Conservation (phyloP, 2,797 vertebrate genomes). For the Vireo griseus region DNA sequence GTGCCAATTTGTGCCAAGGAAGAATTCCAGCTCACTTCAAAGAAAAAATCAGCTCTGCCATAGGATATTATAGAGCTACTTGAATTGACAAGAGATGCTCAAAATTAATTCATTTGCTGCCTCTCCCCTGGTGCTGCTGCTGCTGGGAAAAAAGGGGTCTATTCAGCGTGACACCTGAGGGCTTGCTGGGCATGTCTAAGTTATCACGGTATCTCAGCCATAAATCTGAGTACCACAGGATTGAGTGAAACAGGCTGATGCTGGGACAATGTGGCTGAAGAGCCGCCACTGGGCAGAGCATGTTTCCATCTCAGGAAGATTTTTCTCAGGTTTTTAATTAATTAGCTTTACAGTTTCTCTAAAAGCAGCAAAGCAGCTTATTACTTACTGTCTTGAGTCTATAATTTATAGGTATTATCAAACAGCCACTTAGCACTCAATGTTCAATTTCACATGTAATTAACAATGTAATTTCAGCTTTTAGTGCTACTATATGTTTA, state of each 20-base stretch:
- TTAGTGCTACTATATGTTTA: background rate
- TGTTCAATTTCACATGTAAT: background rate
- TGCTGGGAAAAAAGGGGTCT: background rate
- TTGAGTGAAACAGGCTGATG: background rate
- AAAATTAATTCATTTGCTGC: background rate
- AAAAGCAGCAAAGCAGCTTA: background rate
- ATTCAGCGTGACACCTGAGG: background rate
- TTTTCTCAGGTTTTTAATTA: background rate
- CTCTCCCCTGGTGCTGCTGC: background rate
- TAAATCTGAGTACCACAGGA: background rate
- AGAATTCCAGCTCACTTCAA: constrained; percentile 25
- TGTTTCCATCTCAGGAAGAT: background rate
- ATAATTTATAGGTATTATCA: background rate
- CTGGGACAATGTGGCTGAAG: background rate
- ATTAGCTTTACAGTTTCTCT: background rate
- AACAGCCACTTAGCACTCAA: background rate
- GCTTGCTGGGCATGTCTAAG: background rate
- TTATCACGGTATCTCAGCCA: accelerated
- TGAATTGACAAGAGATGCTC: background rate
- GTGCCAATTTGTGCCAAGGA: background rate
- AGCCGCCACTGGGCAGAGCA: background rate
- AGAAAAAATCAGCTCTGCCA: background rate
- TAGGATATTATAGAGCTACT: background rate
- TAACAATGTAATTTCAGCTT: background rate
- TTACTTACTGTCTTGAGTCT: background rate